Evolutionary conservation across 2,888 invertebrate species (phyloP).

Genomic region (Steinernema scapterisci): DNA sequence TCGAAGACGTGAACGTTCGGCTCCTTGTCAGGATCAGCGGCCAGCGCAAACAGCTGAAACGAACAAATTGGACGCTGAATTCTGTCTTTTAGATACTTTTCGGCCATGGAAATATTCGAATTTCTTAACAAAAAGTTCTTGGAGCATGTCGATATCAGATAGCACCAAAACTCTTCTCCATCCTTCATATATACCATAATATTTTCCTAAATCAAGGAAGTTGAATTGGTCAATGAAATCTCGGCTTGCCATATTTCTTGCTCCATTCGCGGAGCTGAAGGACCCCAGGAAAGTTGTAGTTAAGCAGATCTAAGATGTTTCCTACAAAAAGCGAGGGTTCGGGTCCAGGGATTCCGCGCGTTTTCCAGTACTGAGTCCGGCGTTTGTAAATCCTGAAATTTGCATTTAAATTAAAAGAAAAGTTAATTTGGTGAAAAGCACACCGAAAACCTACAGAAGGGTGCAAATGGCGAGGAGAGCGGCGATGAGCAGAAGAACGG

Average conservation of each 20-base stretch:
- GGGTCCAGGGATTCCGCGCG: slow-evolving; percentile 55
- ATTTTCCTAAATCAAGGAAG: slow-evolving; percentile 18
- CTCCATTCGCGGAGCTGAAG: slow-evolving; percentile 53
- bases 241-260: slow-evolving; percentile 44
- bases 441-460: too few relatives aligned
- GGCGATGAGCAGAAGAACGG: too few relatives aligned
- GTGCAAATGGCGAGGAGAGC: too few relatives aligned
- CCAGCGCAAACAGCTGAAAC: slow-evolving; percentile 44
- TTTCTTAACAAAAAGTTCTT: slow-evolving; percentile 68
- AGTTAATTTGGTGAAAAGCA: too few relatives aligned
- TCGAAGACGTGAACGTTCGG: slow-evolving; percentile 68
- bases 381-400: background rate
- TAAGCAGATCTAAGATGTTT: slow-evolving; percentile 43
- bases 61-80: background rate
- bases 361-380: slow-evolving; percentile 53
- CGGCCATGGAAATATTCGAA: slow-evolving; percentile 51
- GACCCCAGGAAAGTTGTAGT: slow-evolving; percentile 41
- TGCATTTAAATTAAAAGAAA: too few relatives aligned
- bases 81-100: slow-evolving; percentile 7
- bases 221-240: too few relatives aligned
- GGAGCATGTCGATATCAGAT: slow-evolving; percentile 67
- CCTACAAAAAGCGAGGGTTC: slow-evolving; percentile 46
- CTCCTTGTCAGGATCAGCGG: slow-evolving; percentile 53
- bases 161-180: slow-evolving; percentile 64
- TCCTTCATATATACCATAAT: slow-evolving; percentile 46